These are phyloP conservation scores for Limnephilus lunatus DNA, from an alignment of 2,888 invertebrate species.

Conservation along the genomic window DNA sequence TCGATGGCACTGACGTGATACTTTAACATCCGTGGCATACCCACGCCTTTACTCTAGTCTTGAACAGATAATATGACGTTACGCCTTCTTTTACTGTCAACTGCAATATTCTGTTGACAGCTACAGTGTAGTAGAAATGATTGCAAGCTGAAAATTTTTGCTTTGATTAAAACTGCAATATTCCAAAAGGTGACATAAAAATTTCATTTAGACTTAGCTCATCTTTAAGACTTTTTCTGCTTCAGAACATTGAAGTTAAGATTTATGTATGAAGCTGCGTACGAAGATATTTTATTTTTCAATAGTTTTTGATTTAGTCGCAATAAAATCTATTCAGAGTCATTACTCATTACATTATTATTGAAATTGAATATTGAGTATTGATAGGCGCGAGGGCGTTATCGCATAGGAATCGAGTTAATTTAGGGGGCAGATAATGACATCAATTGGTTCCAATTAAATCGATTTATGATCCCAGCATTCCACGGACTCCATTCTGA, in stretches of 20 bases:
- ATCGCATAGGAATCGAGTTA: conserved; percentile 24
- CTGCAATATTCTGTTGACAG: too few species aligned
- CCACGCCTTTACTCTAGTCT: too few species aligned
- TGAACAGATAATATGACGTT: too few species aligned
- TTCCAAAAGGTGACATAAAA: too few species aligned
- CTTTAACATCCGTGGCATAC: too few species aligned
- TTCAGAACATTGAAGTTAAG: neutral
- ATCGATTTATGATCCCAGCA: conserved; percentile 16
- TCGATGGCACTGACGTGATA: too few species aligned
- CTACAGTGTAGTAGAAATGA: too few species aligned
- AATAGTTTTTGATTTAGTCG: neutral
- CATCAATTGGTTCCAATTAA: conserved; percentile 31
- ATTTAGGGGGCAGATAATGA: conserved; percentile 31
- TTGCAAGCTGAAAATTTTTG: too few species aligned
- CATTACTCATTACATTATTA: neutral
- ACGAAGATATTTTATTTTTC: neutral
- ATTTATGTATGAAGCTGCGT: neutral
- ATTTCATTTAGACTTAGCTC: too few species aligned
- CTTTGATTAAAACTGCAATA: too few species aligned
- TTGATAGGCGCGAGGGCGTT: neutral
- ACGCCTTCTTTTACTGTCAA: too few species aligned
- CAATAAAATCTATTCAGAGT: neutral
- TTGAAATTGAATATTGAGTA: neutral
- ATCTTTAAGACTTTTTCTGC: too few species aligned
- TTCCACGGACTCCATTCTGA: conserved; percentile 2